Evolutionary conservation across 2,113 vertebrate species (phyloP), one percentile per base, ranked within the genome.

Genomic region (Phylloscopus whistleri): DNA sequence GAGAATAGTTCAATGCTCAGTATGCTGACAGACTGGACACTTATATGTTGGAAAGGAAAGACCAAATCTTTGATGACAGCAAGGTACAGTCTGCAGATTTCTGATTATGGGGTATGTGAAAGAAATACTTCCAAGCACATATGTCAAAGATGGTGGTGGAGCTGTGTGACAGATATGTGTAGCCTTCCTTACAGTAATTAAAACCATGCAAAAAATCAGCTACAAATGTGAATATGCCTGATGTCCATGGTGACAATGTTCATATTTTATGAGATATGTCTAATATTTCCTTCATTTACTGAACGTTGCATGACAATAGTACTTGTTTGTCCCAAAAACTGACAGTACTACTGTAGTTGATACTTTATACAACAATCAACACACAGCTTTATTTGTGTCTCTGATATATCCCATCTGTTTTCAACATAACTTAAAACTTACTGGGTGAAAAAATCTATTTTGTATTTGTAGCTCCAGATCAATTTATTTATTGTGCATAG

Each of bases 251-350:
- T 52, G 76, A 22, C 33, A 77, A 13, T 16, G 7, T 37, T 70
- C 31, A 22, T 11, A 4, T 23, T 18, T 55, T 13, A 16, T 39
- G 41, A 87, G 55, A 30, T 14, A 4, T 48, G 27, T 62, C 2
- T 11, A 24, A 80, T 24, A 44, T 31, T 15, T 44, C 7, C 23
- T 35, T 10, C 3, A 4, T 60, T 68, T 63, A 21, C 20, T 85
- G 37, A 15, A 39, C 1, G 0, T 63, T 22, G 3, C 11, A 30
- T 33, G 51, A 30, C 33, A 49, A 10, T 21, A 30, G 20, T 1
- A 10, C 3, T 13, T 52, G 8, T 41, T 19, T 66, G 17, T 53
- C 27, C 46, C 35, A 69, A 80, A 79, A 80, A 9, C 11, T 41
- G 46, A 9, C 13, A 28, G 19, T 4, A 6, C 7, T 80, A 80